Conservation (phyloP, 2,888 invertebrate genomes). For the Cheilosia variabilis region DNA sequence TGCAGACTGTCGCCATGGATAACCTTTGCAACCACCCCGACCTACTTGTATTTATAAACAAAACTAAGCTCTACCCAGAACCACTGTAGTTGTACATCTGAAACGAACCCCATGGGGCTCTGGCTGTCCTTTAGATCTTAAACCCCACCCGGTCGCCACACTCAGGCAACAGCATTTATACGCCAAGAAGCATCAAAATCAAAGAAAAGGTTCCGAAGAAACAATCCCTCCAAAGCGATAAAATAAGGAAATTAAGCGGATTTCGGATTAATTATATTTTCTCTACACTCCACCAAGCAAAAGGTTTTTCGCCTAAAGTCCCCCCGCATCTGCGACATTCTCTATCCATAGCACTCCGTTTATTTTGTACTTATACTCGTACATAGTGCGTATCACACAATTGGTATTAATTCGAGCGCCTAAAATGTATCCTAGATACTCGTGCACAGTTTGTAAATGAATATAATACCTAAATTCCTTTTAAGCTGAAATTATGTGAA, state of each 20-base stretch:
- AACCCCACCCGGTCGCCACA: neutral
- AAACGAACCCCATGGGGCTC: constrained; percentile 5
- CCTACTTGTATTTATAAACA: no score
- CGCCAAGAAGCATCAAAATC: neutral
- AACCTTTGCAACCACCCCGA: no score
- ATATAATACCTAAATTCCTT: constrained; percentile 4
- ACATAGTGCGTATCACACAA: constrained; percentile 9
- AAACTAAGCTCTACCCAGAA: no score
- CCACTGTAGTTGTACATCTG: neutral
- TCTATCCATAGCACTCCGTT: neutral
- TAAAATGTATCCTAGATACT: constrained; percentile 22
- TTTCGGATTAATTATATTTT: constrained; percentile 65
- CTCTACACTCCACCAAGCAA: constrained; percentile 44
- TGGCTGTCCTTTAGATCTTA: neutral
- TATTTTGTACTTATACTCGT: no score
- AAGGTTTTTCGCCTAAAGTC: constrained; percentile 24
- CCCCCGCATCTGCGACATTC: neutral
- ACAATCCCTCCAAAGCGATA: constrained; percentile 51
- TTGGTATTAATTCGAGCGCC: constrained; percentile 31
- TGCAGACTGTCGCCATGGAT: no score
- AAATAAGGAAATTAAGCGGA: constrained; percentile 68
- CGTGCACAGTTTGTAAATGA: neutral
- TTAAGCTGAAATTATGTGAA: constrained; percentile 16
- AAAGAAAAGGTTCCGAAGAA: constrained; percentile 32
- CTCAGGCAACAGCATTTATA: neutral